Evolutionary conservation across 2,797 vertebrate genomes (phyloP), one percentile per base, ranked within the genome.

Genomic region (Tadarida brasiliensis): DNA sequence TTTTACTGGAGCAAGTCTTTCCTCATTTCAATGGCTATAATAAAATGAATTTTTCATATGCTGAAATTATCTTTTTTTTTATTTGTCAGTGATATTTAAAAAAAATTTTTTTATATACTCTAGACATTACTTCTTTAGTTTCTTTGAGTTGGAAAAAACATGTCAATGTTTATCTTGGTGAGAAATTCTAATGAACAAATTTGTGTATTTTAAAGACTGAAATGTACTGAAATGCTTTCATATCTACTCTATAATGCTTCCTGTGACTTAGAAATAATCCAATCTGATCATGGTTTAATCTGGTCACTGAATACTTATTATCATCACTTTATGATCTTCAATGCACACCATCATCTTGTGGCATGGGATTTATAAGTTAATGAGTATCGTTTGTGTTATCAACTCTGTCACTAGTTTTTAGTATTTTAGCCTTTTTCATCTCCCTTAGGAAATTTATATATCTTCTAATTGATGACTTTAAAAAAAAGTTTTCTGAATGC

Each of bases 171-270:
- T 84, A 87, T 47, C 35, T 63, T 86, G 35, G 56, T 81, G 35
- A 80, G 67, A 87, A 80, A 88, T 88, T 93, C 24, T 85, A 57
- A 33, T 89, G 54, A 85, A 86, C n/a, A 91, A 33, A 82, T 86
- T 77, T 47, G 22, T 91, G 30, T 77, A 59, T 81, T 96, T 86
- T 73, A 7, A n/a, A 70, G 59, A 51, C 67, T 65, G 61, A 71
- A 86, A 82, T 51, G 16, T 81, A 87, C 39, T 80, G 12, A 93
- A 77, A 85, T 57, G 20, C 20, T 90, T 10, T n/a, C n/a, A 20
- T 5, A 54, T 6, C 28, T 49, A 65, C 84, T 90, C 28, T 90
- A 30, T 87, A 82, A 67, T 70, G 19, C 20, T 47, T 82, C n/a
- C 35, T 51, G 39, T 56, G 51, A 78, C 22, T 87, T 90, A 84